phyloP scores from a whole-genome alignment of 2,888 invertebrate species.

The Acheta domesticus region DNA sequence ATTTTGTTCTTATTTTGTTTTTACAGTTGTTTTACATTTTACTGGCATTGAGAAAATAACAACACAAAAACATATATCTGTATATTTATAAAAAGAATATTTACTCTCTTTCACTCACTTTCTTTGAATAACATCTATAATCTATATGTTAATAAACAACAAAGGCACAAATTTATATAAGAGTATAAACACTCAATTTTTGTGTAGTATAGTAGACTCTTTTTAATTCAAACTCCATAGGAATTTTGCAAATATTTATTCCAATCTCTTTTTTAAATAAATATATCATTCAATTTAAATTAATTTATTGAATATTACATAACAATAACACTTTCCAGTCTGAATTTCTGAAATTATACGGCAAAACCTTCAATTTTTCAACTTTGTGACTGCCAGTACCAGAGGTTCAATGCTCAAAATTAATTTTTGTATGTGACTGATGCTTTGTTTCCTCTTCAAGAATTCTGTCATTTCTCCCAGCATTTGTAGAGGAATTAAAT shows the following conservation, averaged over 20 bases:
- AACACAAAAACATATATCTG: neutral
- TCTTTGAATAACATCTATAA: constrained; percentile 11
- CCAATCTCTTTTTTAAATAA: neutral
- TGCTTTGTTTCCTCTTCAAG: too few species aligned
- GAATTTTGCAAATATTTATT: neutral
- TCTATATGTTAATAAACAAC: constrained; percentile 21
- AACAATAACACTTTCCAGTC: neutral
- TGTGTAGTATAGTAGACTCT: too few species aligned
- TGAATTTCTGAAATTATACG: neutral
- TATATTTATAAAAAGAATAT: constrained; percentile 6
- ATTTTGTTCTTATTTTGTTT: too few species aligned
- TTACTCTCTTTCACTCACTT: constrained; percentile 12
- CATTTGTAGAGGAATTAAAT: too few species aligned
- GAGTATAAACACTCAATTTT: too few species aligned
- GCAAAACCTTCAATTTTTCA: neutral
- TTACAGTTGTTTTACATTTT: neutral
- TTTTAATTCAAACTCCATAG: neutral
- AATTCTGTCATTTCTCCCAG: too few species aligned
- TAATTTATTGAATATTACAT: neutral
- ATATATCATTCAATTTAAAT: neutral
- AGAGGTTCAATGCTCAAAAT: neutral
- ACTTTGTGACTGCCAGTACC: neutral
- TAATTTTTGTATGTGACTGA: neutral
- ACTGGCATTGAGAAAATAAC: neutral
- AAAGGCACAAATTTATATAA: neutral